A percentile compares a stretch with the other conserved stretches of the same genome.
These are phyloP conservation scores for Melanotaenia maccullochi DNA, from an alignment of 2,797 vertebrate genomes.

Conservation along the genomic window DNA sequence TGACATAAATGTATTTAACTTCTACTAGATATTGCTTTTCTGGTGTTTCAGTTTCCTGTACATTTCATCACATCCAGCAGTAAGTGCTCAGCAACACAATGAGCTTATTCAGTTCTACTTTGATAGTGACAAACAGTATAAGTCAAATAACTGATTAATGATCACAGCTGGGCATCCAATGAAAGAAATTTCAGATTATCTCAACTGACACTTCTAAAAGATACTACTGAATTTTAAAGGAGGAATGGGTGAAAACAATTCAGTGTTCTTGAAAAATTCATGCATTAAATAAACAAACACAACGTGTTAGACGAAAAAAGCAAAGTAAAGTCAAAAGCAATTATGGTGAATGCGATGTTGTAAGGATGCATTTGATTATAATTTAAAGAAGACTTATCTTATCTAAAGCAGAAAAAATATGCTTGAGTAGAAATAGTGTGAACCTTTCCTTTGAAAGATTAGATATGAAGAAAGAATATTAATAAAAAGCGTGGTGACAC, in stretches of 20 bases:
- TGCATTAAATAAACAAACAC: neutral
- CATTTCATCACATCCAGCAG: neutral
- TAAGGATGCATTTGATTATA: conserved; percentile 37
- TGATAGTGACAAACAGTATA: neutral
- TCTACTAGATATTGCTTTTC: neutral
- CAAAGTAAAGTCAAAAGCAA: neutral
- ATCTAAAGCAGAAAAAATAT: conserved; percentile 33
- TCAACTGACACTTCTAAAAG: neutral
- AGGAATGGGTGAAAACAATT: neutral
- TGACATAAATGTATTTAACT: neutral
- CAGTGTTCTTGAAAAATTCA: neutral
- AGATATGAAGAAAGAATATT: conserved; percentile 51
- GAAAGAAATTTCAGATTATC: neutral
- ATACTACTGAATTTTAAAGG: neutral
- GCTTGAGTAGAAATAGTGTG: conserved; percentile 39
- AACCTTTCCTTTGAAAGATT: conserved; percentile 59
- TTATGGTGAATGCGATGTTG: conserved; percentile 16
- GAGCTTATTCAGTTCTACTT: neutral
- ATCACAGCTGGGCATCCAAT: neutral
- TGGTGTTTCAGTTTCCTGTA: neutral
- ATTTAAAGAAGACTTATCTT: conserved; percentile 55
- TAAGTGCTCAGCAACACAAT: neutral
- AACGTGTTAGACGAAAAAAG: neutral
- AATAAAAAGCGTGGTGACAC: conserved; percentile 49
- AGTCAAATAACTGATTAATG: neutral